These are phyloP conservation scores for Mimas tiliae DNA, from an alignment of 2,888 invertebrate genomes.

Conservation along the genomic window DNA sequence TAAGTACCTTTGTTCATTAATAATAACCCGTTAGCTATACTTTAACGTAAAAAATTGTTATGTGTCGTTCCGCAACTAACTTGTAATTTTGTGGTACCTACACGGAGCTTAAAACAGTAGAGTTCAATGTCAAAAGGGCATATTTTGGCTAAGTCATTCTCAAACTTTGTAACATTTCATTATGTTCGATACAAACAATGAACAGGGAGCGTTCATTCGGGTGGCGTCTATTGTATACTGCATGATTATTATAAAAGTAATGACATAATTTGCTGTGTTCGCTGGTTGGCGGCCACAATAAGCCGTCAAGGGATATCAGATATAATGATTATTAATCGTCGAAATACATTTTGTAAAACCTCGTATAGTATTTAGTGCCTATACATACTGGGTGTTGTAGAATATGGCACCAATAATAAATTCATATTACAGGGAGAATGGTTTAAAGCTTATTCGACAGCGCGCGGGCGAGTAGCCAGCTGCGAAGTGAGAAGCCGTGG, in stretches of 20 bases:
- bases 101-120: not conserved
- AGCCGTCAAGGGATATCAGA: constrained; percentile 57
- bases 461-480: no score
- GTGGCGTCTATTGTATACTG: constrained; percentile 61
- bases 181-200: constrained; percentile 64
- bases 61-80: not conserved
- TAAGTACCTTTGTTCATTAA: not conserved
- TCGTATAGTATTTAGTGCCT: constrained; percentile 35
- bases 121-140: constrained; percentile 32
- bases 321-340: constrained; percentile 73
- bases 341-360: constrained; percentile 58
- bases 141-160: constrained; percentile 57
- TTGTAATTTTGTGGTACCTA: not conserved
- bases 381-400: no score
- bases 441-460: no score
- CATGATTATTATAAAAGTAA: constrained; percentile 74
- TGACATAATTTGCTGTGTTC: constrained; percentile 72
- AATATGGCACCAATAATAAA: no score
- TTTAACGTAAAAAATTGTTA: no score
- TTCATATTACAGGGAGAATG: no score
- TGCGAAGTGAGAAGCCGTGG: no score
- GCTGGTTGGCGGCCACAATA: constrained; percentile 52
- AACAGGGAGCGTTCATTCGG: constrained; percentile 63
- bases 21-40: not conserved
- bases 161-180: constrained; percentile 60